Conservation (phyloP, 2,113 vertebrate genomes). For the Sebastes fasciatus region DNA sequence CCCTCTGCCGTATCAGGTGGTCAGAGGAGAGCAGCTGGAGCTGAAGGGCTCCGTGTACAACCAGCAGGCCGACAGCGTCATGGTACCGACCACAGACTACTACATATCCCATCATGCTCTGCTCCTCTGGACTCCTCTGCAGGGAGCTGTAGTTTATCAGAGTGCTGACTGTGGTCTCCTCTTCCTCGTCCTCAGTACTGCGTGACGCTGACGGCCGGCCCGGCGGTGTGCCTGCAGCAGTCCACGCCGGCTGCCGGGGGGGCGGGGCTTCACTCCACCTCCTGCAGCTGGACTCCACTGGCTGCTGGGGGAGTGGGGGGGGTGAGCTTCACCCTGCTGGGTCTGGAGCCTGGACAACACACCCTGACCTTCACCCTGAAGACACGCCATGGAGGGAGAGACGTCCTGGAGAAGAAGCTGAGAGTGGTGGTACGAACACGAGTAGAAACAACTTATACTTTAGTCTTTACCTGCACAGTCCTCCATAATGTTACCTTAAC, state of each 20-base stretch:
- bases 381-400: constrained; percentile 30
- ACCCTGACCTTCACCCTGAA: constrained; percentile 88
- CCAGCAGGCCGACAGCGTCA: constrained; percentile 51
- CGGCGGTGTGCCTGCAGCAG: constrained; percentile 86
- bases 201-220: constrained; percentile 82
- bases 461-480: too few species aligned
- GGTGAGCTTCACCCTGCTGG: constrained; percentile 87
- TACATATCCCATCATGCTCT: constrained; percentile 22
- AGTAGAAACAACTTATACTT: too few species aligned
- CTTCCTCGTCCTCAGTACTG: constrained; percentile 84
- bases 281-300: constrained; percentile 58
- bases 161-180: too few species aligned
- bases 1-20: constrained; percentile 91
- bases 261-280: constrained; percentile 27
- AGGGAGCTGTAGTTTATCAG: background rate
- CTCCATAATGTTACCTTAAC: too few species aligned
- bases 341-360: constrained; percentile 89
- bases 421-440: constrained; percentile 86
- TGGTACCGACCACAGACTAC: constrained; percentile 47
- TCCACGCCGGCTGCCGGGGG: constrained; percentile 23
- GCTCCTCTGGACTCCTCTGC: too few species aligned
- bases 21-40: constrained; percentile 93
- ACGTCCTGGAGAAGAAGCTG: constrained; percentile 87
- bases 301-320: constrained; percentile 56
- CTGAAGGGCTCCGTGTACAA: constrained; percentile 92